These are phyloP conservation scores for Pipistrellus nathusii DNA, from an alignment of 2,797 vertebrate genomes.

Conservation along the genomic window DNA sequence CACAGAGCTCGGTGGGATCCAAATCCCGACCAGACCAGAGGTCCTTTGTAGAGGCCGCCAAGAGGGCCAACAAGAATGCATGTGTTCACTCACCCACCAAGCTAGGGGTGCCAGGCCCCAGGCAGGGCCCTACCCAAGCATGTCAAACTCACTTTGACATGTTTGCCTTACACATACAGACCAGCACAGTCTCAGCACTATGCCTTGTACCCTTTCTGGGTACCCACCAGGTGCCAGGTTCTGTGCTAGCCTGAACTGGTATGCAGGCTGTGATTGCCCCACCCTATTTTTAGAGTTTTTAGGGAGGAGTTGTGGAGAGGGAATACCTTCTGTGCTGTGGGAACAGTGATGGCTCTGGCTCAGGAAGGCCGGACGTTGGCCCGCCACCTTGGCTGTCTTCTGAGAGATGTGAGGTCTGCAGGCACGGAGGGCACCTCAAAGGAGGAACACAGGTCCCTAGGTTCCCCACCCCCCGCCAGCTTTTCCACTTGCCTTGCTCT, in stretches of 20 bases:
- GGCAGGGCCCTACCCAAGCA: neutral
- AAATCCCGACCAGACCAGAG: conserved; percentile 75
- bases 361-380: neutral
- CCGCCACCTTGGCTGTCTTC: neutral
- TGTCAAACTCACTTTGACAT: too few relatives aligned
- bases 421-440: neutral
- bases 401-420: neutral
- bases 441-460: neutral
- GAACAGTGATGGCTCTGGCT: neutral
- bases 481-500: neutral
- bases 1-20: conserved; percentile 65
- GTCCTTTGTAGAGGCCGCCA: neutral
- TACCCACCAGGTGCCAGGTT: neutral
- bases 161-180: neutral
- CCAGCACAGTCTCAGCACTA: neutral
- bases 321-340: neutral
- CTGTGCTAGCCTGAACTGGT: neutral
- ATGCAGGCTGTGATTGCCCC: neutral
- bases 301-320: neutral
- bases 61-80: neutral
- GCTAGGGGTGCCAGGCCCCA: neutral
- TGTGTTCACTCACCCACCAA: neutral
- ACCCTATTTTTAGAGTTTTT: neutral
- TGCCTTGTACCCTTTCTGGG: neutral
- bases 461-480: rapidly evolving